Evolutionary conservation across 2,888 invertebrate species (phyloP).

Genomic region (Pyrocoelia pectoralis): DNA sequence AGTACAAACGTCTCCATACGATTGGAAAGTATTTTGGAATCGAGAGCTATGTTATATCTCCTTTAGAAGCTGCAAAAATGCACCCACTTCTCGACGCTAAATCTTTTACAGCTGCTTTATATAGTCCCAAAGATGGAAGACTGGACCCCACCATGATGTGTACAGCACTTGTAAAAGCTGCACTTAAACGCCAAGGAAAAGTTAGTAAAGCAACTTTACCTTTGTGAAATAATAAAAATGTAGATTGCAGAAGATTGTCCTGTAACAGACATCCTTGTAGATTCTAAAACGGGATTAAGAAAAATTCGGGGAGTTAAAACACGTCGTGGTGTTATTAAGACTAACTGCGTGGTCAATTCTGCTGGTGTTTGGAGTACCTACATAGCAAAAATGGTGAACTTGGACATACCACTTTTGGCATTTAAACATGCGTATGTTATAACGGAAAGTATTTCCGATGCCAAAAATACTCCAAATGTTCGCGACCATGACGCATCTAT

Average conservation of each 20-base stretch:
- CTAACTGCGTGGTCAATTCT: slow-evolving; percentile 81
- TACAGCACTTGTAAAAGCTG: slow-evolving; percentile 75
- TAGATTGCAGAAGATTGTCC: slow-evolving; percentile 80
- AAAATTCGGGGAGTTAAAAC: slow-evolving; percentile 82
- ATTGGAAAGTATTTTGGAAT: slow-evolving; percentile 82
- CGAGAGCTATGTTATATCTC: slow-evolving; percentile 75
- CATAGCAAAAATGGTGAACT: slow-evolving; percentile 72
- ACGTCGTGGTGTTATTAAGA: slow-evolving; percentile 76
- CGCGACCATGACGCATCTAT: slow-evolving; percentile 86
- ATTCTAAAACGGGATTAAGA: slow-evolving; percentile 70
- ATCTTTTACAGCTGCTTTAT: slow-evolving; percentile 80
- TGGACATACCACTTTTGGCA: slow-evolving; percentile 77
- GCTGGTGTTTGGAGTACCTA: slow-evolving; percentile 85
- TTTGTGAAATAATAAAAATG: slow-evolving; percentile 24
- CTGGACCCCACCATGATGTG: slow-evolving; percentile 87
- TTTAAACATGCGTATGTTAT: slow-evolving; percentile 92
- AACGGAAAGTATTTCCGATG: slow-evolving; percentile 80
- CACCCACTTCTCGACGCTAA: slow-evolving; percentile 81
- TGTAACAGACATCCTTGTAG: slow-evolving; percentile 74
- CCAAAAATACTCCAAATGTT: slow-evolving; percentile 80
- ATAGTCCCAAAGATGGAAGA: slow-evolving; percentile 82
- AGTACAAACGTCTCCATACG: slow-evolving; percentile 82
- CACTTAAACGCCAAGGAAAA: slow-evolving; percentile 74
- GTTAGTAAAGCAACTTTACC: slow-evolving; percentile 58
- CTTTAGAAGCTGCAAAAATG: slow-evolving; percentile 76